phyloP scores from a whole-genome alignment of 92 coral and sea anemone genomes.

The Phymanthus crucifer region DNA sequence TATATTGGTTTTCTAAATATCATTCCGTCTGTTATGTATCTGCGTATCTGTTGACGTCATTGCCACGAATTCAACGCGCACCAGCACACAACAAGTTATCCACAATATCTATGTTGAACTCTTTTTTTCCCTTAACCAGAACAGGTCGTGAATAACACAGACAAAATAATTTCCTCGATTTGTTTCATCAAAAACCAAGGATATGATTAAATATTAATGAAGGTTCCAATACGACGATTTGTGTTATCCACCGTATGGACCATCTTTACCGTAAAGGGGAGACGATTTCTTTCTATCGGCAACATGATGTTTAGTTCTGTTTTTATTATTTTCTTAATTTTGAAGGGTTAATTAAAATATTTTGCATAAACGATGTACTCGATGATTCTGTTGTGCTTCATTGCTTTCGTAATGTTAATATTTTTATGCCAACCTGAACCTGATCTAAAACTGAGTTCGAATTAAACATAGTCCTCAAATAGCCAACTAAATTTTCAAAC shows the following conservation, averaged over 20 bases:
- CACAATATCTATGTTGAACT: too few species aligned
- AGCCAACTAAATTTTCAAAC: not conserved
- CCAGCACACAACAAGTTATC: too few species aligned
- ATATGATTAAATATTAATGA: not conserved
- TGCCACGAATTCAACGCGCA: too few species aligned
- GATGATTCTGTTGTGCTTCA: slow-evolving; percentile 10
- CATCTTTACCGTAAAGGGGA: too few species aligned
- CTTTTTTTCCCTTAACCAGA: too few species aligned
- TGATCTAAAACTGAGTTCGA: not conserved
- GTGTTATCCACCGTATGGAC: too few species aligned
- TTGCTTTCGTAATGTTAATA: not conserved
- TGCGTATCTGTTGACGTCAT: not conserved
- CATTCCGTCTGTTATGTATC: not conserved
- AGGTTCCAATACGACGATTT: too few species aligned
- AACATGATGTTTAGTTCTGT: not conserved
- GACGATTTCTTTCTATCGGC: too few species aligned
- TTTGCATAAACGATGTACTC: not conserved
- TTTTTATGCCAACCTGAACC: not conserved
- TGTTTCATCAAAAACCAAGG: not conserved
- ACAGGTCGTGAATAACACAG: too few species aligned
- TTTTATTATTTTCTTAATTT: not conserved
- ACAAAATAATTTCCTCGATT: not conserved
- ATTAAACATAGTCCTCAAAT: not conserved
- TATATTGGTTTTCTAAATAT: not conserved
- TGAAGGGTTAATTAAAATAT: not conserved